Percentiles rank a stretch among this genome's conserved stretches.
phyloP scores from a whole-genome alignment of 1,140 invertebrate genomes.

The Drosophila ohnishii region DNA sequence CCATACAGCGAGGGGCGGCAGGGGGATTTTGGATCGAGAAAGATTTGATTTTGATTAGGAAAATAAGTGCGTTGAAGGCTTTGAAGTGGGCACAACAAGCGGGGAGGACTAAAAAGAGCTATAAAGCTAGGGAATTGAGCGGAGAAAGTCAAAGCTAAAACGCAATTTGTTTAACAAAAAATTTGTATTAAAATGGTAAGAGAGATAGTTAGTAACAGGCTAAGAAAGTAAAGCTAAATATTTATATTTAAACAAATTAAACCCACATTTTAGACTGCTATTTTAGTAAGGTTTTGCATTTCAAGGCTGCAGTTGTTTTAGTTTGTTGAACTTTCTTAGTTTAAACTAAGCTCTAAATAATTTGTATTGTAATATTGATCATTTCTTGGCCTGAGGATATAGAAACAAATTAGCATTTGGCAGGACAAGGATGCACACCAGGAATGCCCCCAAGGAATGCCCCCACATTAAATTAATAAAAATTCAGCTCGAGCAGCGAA shows the following conservation, averaged over 20 bases:
- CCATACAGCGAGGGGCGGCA: background rate
- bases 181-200: background rate
- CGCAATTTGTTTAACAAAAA: background rate
- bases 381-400: no score
- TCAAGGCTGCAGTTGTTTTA: background rate
- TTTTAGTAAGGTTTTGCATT: background rate
- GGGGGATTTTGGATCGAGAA: conserved; percentile 12
- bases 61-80: conserved; percentile 11
- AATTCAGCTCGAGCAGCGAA: background rate
- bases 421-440: background rate
- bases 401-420: background rate
- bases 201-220: background rate
- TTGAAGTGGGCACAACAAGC: conserved; percentile 23
- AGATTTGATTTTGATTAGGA: conserved; percentile 46
- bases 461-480: conserved; percentile 10
- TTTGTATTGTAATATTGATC: background rate
- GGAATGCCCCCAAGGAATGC: background rate
- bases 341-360: background rate
- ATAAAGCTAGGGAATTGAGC: background rate
- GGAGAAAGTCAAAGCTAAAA: background rate
- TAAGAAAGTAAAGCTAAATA: background rate
- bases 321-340: background rate
- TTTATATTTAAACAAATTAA: background rate
- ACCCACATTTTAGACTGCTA: no score
- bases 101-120: background rate